Percentiles rank a stretch among this genome's conserved stretches.
These are phyloP conservation scores for Amphibalanus amphitrite DNA, from an alignment of 1,140 invertebrate species.

Conservation along the genomic window DNA sequence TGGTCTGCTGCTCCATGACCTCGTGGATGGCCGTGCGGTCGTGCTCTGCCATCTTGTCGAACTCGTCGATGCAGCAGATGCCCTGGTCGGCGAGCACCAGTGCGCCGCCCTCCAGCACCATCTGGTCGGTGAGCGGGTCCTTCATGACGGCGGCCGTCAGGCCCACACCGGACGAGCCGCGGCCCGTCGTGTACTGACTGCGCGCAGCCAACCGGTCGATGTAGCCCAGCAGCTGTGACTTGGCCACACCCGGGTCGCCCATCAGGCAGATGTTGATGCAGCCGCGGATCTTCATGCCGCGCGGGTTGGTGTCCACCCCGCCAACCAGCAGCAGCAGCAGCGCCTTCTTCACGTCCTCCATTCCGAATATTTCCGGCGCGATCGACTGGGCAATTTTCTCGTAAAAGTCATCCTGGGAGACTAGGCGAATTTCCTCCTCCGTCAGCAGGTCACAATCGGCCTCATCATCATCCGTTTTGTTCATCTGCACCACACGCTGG, in stretches of 20 bases:
- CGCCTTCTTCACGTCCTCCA: slow-evolving; percentile 96
- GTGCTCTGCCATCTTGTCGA: slow-evolving; percentile 96
- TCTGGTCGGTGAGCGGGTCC: slow-evolving; percentile 91
- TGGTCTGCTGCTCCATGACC: slow-evolving; percentile 99
- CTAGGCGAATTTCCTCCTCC: slow-evolving; percentile 53
- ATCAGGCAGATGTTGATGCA: slow-evolving; percentile 97
- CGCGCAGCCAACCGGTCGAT: slow-evolving; percentile 83
- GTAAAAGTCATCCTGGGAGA: slow-evolving; percentile 78
- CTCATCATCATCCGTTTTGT: slow-evolving; percentile 63
- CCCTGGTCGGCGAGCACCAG: slow-evolving; percentile 91
- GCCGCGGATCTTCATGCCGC: slow-evolving; percentile 53
- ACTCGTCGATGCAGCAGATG: slow-evolving; percentile 98
- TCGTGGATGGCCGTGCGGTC: slow-evolving; percentile 98
- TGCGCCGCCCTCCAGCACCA: slow-evolving; percentile 95
- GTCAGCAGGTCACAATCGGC: slow-evolving; percentile 49
- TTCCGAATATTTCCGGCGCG: slow-evolving; percentile 97
- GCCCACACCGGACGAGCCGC: slow-evolving; percentile 94
- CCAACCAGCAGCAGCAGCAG: slow-evolving; percentile 83
- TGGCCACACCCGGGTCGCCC: slow-evolving; percentile 99
- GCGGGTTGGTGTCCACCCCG: slow-evolving; percentile 74
- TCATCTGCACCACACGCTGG: slow-evolving; percentile 51
- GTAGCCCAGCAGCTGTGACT: slow-evolving; percentile 89
- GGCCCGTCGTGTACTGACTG: slow-evolving; percentile 89
- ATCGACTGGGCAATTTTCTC: slow-evolving; percentile 77
- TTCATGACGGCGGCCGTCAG: slow-evolving; percentile 95